phyloP scores from a whole-genome alignment of 2,113 vertebrate genomes.

The Cololabis saira region DNA sequence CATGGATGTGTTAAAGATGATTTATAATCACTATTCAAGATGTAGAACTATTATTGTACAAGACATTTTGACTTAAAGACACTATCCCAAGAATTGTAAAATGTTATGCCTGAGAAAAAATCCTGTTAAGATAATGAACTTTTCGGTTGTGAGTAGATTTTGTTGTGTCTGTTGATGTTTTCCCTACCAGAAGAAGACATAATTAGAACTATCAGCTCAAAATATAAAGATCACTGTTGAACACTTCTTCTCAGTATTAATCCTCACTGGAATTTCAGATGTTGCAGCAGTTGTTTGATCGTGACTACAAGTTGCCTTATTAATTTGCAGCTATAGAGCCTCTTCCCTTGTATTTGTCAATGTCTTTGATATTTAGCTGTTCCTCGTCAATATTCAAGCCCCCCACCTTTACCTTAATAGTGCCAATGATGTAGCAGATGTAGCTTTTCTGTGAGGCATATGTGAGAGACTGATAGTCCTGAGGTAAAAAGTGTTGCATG shows the following conservation, averaged over 20 bases:
- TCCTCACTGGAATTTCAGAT: slow-evolving; percentile 24
- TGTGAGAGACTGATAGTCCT: slow-evolving; percentile 57
- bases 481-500: slow-evolving; percentile 60
- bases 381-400: slow-evolving; percentile 40
- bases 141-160: slow-evolving; percentile 1
- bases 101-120: neutral
- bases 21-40: slow-evolving; percentile 49
- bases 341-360: slow-evolving; percentile 21
- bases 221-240: slow-evolving; percentile 6
- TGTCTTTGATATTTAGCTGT: slow-evolving; percentile 41
- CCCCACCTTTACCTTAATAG: slow-evolving; percentile 38
- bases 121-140: neutral
- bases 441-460: slow-evolving; percentile 52
- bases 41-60: slow-evolving; percentile 16
- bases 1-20: slow-evolving; percentile 68
- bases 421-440: slow-evolving; percentile 42
- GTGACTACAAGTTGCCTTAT: slow-evolving; percentile 31
- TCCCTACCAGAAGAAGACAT: neutral
- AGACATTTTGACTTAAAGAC: neutral
- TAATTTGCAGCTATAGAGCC: slow-evolving; percentile 41
- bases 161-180: slow-evolving; percentile 6
- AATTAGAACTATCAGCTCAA: neutral
- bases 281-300: slow-evolving; percentile 30
- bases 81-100: no score
- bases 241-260: slow-evolving; percentile 4